Evolutionary conservation across 2,888 invertebrate genomes (phyloP), one percentile per base, ranked within the genome.

Genomic region (Bibio marci): DNA sequence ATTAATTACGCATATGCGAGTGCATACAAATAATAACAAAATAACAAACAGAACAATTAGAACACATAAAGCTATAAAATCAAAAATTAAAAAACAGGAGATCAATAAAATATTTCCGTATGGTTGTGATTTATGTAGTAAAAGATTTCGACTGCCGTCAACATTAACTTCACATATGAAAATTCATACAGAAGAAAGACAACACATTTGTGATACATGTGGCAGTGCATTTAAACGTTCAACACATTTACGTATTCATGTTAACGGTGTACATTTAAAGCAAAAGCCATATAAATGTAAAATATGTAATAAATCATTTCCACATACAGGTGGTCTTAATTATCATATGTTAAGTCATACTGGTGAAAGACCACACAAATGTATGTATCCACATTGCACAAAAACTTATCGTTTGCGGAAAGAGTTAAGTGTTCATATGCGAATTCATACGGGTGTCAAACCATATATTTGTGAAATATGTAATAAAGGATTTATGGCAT

Each of bases 361-460:
- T 7, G 43, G 38, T 10, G 44, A 44, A 15, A 44, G 44, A 39
- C 43, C 44, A 3, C 38, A 43, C 30, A 30, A 39, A 8, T 46
- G 46, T n/a, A n/a, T n/a, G n/a, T n/a, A n/a, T 38, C 13, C 26
- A 15, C 40, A 39, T 37, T 45, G 45, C 30, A 35, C 40, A 12
- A 45, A 45, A 38, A 34, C 38, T 2, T 44, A 44, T 36, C 41
- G 41, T 31, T 25, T 46, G n/a, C 39, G 37, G 28, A 46, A 46
- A 40, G 40, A 43, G 4, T 22, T 46, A 18, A 37, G 43, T n/a
- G 43, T 41, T 2, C 46, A 46, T 35, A 35, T 39, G 34, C 41
- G 45, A n/a, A 44, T 45, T 17, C 45, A 45, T 32, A 45, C 45
- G 4, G 45, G 45, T 2, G 45, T 43, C 18, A 45, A 43, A 26